These are phyloP conservation scores for western clawed frog (Xenopus tropicalis) DNA, from an alignment of 2,113 vertebrate genomes.

Conservation along the genomic window UCB_Xtro_10.0 CM004449.2:93037001-93037500, in stretches of 20 bases:
- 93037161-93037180: not conserved
- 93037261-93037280: not conserved
- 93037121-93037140: not conserved
- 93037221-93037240: conserved; percentile 24
- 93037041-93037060: conserved; percentile 89
- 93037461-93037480: too few species aligned
- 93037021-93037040: conserved; percentile 72
- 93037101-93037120: not conserved
- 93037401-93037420: too few species aligned
- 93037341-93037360: too few species aligned
- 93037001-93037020: conserved; percentile 74
- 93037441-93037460: too few species aligned
- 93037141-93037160: not conserved
- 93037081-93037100: conserved; percentile 21
- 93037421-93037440: too few species aligned
- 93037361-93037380: too few species aligned
- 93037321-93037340: too few species aligned
- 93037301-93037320: too few species aligned
- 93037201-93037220: conserved; percentile 18
- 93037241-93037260: conserved; percentile 25
- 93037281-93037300: too few species aligned
- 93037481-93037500: too few species aligned
- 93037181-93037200: not conserved
- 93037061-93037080: conserved; percentile 32
- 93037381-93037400: too few species aligned